Percentiles rank a stretch among this genome's conserved stretches.
These are phyloP conservation scores for Pasiphila rectangulata DNA, from an alignment of 2,888 invertebrate genomes.

Conservation along the genomic window DNA sequence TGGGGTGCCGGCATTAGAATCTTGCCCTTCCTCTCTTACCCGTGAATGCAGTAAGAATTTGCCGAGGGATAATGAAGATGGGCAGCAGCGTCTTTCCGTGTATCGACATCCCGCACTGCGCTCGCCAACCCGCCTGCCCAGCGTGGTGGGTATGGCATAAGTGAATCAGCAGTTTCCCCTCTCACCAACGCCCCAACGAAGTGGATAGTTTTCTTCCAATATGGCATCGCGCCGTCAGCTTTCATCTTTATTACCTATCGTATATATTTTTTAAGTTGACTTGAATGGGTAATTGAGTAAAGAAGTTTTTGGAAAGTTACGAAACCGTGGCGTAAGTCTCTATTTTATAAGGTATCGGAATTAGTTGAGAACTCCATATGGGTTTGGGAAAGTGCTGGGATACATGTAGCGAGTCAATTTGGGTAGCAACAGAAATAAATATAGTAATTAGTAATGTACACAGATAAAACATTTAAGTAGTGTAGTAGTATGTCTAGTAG, in stretches of 20 bases:
- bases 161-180: not conserved
- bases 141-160: too few species aligned
- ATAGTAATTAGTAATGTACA: too few species aligned
- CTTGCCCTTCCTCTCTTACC: too few species aligned
- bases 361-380: not conserved
- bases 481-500: too few species aligned
- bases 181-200: conserved; percentile 8
- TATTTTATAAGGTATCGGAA: conserved; percentile 1
- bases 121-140: not conserved
- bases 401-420: too few species aligned
- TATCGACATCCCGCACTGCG: too few species aligned
- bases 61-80: too few species aligned
- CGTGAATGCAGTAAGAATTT: too few species aligned
- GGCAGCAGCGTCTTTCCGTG: too few species aligned
- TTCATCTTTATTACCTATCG: conserved; percentile 50
- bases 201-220: conserved; percentile 32
- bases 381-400: not conserved
- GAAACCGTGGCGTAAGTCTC: conserved; percentile 18
- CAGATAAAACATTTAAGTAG: too few species aligned
- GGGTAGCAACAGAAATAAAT: too few species aligned
- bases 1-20: too few species aligned
- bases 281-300: conserved; percentile 21
- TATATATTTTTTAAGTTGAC: conserved; percentile 32
- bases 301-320: conserved; percentile 22
- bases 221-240: conserved; percentile 47